phyloP scores from a whole-genome alignment of 2,888 invertebrate genomes.

The Tipula vernalis region DNA sequence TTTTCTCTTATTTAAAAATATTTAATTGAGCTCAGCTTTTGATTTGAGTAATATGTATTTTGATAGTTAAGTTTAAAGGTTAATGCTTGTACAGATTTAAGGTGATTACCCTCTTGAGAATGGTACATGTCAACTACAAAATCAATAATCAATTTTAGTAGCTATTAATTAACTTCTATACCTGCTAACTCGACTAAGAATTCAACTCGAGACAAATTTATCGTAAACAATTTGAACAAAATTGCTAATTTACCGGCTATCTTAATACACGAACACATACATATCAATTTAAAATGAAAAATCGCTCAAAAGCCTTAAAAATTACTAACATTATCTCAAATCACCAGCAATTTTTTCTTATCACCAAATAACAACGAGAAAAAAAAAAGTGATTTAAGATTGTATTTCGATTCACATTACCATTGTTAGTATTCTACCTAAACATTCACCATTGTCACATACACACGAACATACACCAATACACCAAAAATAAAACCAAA shows the following conservation, averaged over 20 bases:
- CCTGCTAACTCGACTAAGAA: background rate
- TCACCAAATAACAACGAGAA: background rate
- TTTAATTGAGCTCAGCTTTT: too few species aligned
- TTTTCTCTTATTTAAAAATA: too few species aligned
- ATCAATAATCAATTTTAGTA: too few species aligned
- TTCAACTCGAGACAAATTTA: background rate
- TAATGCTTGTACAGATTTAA: too few species aligned
- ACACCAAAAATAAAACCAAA: background rate
- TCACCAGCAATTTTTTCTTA: background rate
- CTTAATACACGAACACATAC: background rate
- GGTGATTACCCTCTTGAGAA: too few species aligned
- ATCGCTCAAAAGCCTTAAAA: background rate
- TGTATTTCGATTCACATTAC: background rate
- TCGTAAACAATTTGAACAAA: background rate
- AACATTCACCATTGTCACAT: background rate
- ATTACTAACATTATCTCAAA: background rate
- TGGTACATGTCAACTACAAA: too few species aligned
- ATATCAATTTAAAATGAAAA: slow-evolving; percentile 4
- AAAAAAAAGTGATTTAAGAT: background rate
- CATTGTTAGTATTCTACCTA: background rate
- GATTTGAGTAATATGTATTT: too few species aligned
- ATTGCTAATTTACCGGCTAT: background rate
- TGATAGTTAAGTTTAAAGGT: too few species aligned
- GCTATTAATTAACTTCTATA: too few species aligned
- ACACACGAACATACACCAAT: background rate